Evolutionary conservation across 2,113 vertebrate genomes (phyloP), one percentile per base, ranked within the genome.

Genomic region (Dolichotis patagonum): DNA sequence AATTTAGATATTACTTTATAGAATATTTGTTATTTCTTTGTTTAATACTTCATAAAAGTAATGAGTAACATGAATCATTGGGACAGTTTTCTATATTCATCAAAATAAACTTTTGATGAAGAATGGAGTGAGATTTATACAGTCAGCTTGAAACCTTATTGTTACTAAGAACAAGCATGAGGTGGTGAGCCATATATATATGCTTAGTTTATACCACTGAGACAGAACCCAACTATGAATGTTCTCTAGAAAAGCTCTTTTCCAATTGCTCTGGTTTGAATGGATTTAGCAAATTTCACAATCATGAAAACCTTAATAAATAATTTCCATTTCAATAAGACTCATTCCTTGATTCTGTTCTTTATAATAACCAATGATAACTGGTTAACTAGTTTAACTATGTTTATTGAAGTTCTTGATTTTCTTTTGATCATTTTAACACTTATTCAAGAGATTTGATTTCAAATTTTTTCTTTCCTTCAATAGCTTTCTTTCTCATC

Each of bases 11-110:
- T 83, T 83, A 85, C 20, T 87, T 97, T 28, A 78, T 86, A 95
- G 38, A 78, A 41, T 93, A 95, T 96, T 94, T 96, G 65, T 97
- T 97, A 97, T 96, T 95, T 89, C n/a, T 90, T 28, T 96, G 54
- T 95, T 97, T 77, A 91, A 96, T 96, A 97, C 96, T 96, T 97
- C 97, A 96, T 97, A 73, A 95, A 96, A 97, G 20, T 97, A 96
- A 97, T 96, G 85, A 97, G 78, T 54, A 94, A 88, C 60, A 95
- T 97, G 94, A 97, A 96, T 97, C 84, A 96, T 35, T 95, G 78
- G 58, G 80, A 97, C 82, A 96, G 54, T 91, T 95, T 96, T 92
- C 86, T 95, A 3, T 94, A 94, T 95, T 97, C 96, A 73, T 96
- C 84, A 94, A 96, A 97, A 97, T 96, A 95, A 96, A 85, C 87